Conservation (phyloP, 2,888 invertebrate genomes). For the Drosophila anomelani region DNA sequence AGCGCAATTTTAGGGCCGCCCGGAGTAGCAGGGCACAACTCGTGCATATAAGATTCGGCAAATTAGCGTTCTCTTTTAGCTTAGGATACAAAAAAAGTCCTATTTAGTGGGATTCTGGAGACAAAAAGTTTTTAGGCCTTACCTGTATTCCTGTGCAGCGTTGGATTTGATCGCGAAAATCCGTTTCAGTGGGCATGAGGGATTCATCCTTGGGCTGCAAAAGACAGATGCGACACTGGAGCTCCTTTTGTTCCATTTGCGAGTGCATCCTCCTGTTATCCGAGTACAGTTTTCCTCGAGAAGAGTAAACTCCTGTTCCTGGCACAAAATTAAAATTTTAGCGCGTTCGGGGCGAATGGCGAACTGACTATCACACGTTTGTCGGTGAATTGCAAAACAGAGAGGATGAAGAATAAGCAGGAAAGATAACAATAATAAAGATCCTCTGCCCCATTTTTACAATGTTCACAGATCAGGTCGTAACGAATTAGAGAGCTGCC, state of each 20-base stretch:
- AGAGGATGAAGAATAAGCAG: slow-evolving; percentile 2
- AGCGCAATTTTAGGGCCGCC: slow-evolving; percentile 61
- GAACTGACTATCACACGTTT: neutral
- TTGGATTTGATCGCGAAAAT: slow-evolving; percentile 61
- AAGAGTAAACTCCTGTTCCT: neutral
- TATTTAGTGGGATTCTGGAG: neutral
- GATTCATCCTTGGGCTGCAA: slow-evolving; percentile 57
- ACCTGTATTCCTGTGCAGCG: slow-evolving; percentile 75
- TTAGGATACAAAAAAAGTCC: slow-evolving; percentile 19
- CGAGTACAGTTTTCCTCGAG: neutral
- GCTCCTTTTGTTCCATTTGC: slow-evolving; percentile 39
- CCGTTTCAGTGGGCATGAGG: slow-evolving; percentile 38
- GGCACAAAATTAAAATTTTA: slow-evolving; percentile 4
- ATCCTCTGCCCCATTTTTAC: neutral
- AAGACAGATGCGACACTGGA: slow-evolving; percentile 75
- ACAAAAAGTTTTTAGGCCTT: slow-evolving; percentile 3
- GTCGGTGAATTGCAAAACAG: slow-evolving; percentile 3
- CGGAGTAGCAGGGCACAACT: slow-evolving; percentile 65
- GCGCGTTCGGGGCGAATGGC: slow-evolving; percentile 21
- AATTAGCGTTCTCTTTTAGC: slow-evolving; percentile 50
- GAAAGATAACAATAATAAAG: neutral
- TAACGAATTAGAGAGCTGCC: neutral
- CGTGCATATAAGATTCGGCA: slow-evolving; percentile 69
- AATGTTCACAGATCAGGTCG: neutral
- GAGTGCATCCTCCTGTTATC: slow-evolving; percentile 1